These are phyloP conservation scores for Hippolais icterina DNA, from an alignment of 2,113 vertebrate genomes.

Conservation along the genomic window DNA sequence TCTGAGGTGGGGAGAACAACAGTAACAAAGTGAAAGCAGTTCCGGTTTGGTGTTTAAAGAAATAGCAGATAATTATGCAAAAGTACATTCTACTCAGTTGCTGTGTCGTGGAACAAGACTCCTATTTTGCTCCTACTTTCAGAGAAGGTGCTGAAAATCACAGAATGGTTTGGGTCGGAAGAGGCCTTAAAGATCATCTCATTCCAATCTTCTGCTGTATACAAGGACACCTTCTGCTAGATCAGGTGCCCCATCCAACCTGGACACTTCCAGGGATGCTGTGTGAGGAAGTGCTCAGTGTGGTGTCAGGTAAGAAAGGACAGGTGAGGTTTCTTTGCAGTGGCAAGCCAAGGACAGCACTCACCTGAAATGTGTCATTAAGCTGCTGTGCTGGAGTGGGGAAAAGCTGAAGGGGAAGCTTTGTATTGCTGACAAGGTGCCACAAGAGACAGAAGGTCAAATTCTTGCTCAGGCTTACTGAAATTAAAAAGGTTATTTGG, in stretches of 20 bases:
- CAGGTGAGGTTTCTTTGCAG: neutral
- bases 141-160: neutral
- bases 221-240: neutral
- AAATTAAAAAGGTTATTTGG: neutral
- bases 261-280: neutral
- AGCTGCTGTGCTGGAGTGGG: neutral
- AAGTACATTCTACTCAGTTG: neutral
- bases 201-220: neutral
- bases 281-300: neutral
- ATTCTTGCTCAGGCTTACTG: neutral
- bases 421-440: neutral
- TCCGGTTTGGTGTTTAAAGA: neutral
- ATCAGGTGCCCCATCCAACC: neutral
- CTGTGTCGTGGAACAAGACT: neutral
- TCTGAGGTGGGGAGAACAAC: neutral
- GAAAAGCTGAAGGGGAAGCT: neutral
- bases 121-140: neutral
- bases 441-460: neutral
- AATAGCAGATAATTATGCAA: neutral
- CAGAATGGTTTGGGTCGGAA: neutral
- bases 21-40: neutral
- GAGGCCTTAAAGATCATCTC: rapidly evolving
- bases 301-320: neutral
- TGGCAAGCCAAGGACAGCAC: neutral
- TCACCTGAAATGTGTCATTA: neutral